These are phyloP conservation scores for Progne subis DNA, from an alignment of 2,113 vertebrate species.

Conservation along the genomic window DNA sequence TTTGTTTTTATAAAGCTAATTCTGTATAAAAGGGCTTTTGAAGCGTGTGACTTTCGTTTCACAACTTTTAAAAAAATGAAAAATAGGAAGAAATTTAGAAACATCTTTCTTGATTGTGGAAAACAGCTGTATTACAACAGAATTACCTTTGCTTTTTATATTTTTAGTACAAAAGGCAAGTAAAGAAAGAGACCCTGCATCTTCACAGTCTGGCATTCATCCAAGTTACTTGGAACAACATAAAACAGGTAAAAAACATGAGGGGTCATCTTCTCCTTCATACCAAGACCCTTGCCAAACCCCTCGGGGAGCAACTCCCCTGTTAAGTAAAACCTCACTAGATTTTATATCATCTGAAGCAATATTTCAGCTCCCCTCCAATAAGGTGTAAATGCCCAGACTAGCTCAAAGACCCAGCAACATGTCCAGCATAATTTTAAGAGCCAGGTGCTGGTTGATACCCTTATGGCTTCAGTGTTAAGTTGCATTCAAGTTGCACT, in stretches of 20 bases:
- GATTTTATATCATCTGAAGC: not conserved
- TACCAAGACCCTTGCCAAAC: not conserved
- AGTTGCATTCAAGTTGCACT: constrained; percentile 47
- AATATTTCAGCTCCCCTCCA: not conserved
- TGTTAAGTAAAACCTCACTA: not conserved
- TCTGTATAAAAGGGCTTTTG: constrained; percentile 16
- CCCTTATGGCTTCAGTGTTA: constrained; percentile 71
- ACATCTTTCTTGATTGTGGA: constrained; percentile 6
- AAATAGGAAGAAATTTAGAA: constrained; percentile 14
- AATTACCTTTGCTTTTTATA: constrained; percentile 23
- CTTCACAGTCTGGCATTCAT: not conserved
- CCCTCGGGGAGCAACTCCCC: not conserved
- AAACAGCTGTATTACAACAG: constrained; percentile 14
- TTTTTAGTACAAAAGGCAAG: constrained; percentile 52
- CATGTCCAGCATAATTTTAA: not conserved
- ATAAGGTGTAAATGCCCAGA: not conserved
- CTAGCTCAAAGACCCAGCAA: not conserved
- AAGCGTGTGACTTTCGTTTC: not conserved
- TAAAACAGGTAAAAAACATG: not conserved
- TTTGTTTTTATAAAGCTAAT: constrained; percentile 19
- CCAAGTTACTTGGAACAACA: not conserved
- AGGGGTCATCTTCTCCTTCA: not conserved
- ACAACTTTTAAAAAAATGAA: not conserved
- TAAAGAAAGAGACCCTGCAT: constrained; percentile 40
- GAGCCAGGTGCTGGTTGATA: constrained; percentile 54